Conservation (phyloP, 2,888 invertebrate genomes). For the Epistrophe eligans region DNA sequence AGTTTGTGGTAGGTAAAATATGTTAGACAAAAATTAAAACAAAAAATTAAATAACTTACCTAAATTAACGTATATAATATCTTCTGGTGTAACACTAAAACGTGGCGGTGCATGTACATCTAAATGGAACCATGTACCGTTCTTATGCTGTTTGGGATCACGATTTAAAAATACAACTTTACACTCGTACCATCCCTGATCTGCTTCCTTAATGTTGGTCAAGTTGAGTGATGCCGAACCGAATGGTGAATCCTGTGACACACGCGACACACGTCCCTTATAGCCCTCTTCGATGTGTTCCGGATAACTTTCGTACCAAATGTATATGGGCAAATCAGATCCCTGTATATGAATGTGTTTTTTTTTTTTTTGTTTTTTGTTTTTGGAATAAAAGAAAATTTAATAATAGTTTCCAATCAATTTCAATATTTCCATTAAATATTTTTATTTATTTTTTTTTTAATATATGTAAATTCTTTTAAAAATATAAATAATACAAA, state of each 20-base stretch:
- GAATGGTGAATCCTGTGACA: slow-evolving; percentile 93
- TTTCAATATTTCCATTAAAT: slow-evolving; percentile 26
- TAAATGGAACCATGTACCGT: slow-evolving; percentile 99
- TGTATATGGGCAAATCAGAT: slow-evolving; percentile 98
- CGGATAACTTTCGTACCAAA: slow-evolving; percentile 99
- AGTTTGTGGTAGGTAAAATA: neutral
- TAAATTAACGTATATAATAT: slow-evolving; percentile 97
- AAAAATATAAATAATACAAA: slow-evolving; percentile 47
- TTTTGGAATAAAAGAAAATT: slow-evolving; percentile 60
- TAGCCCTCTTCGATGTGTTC: slow-evolving; percentile 98
- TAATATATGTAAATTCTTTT: slow-evolving; percentile 27
- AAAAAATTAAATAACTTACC: slow-evolving; percentile 83
- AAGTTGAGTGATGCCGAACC: slow-evolving; percentile 97
- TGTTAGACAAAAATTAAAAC: neutral
- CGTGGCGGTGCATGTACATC: slow-evolving; percentile 98
- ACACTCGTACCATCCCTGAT: slow-evolving; percentile 99
- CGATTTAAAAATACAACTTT: slow-evolving; percentile 97
- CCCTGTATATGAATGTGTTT: slow-evolving; percentile 86
- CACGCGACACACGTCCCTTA: slow-evolving; percentile 95
- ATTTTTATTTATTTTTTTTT: neutral
- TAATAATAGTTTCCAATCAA: slow-evolving; percentile 46
- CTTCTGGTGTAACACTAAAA: slow-evolving; percentile 97
- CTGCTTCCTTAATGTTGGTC: slow-evolving; percentile 95
- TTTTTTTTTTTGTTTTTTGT: slow-evolving; percentile 6
- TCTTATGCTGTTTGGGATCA: slow-evolving; percentile 95